These are phyloP conservation scores for Meloidogyne chitwoodi DNA, from an alignment of 1,140 invertebrate genomes.

Conservation along the genomic window DNA sequence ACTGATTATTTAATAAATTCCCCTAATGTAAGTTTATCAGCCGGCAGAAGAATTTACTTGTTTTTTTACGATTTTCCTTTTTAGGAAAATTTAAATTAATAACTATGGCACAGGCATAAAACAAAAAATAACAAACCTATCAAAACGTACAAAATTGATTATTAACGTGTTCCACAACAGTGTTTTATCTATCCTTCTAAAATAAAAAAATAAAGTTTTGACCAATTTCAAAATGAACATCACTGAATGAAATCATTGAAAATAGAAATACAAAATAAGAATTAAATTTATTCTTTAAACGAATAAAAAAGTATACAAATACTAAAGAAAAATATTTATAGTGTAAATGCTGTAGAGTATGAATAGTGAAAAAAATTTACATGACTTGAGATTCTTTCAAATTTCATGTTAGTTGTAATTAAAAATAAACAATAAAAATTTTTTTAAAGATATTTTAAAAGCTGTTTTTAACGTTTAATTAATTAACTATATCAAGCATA, in stretches of 20 bases:
- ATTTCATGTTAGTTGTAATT: background rate
- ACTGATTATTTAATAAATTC: too few species aligned
- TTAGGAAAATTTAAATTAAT: too few species aligned
- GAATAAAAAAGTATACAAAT: background rate
- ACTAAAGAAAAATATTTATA: too few species aligned
- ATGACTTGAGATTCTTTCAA: background rate
- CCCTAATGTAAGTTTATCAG: too few species aligned
- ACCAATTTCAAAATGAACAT: background rate
- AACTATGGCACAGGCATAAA: too few species aligned
- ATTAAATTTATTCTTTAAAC: background rate
- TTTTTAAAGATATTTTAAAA: too few species aligned
- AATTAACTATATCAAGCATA: slow-evolving; percentile 44
- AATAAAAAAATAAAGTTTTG: background rate
- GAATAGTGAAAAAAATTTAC: background rate
- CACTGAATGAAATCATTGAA: background rate
- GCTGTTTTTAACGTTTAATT: background rate
- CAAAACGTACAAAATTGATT: too few species aligned
- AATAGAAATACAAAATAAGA: background rate
- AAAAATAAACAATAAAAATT: background rate
- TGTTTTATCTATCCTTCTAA: background rate
- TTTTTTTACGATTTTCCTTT: too few species aligned
- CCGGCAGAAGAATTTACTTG: too few species aligned
- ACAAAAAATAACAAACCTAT: too few species aligned
- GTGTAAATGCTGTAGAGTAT: too few species aligned
- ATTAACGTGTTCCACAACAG: background rate